Percentiles rank a stretch among this genome's conserved stretches.
phyloP scores from a whole-genome alignment of 2,113 vertebrate species.

The Dissostichus mawsoni region DNA sequence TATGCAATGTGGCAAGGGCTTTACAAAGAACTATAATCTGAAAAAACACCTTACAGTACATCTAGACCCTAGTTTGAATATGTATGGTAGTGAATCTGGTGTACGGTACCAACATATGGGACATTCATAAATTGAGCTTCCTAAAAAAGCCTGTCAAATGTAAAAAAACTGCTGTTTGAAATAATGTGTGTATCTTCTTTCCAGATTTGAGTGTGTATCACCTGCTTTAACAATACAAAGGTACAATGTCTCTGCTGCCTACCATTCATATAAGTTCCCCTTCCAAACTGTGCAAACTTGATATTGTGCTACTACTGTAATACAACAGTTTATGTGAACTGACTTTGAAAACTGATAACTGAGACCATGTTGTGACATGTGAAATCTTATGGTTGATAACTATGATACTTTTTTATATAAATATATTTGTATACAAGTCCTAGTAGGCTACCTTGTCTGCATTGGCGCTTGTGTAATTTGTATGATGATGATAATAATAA shows the following conservation, averaged over 20 bases:
- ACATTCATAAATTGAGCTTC: slow-evolving; percentile 54
- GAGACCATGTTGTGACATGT: not conserved
- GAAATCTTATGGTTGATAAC: not conserved
- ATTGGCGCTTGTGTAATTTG: not conserved
- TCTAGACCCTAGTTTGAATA: slow-evolving; percentile 58
- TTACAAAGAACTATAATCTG: slow-evolving; percentile 84
- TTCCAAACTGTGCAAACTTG: not conserved
- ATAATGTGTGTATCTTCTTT: slow-evolving; percentile 31
- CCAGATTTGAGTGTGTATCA: slow-evolving; percentile 18
- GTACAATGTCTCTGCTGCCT: not conserved
- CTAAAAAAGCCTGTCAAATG: slow-evolving; percentile 27
- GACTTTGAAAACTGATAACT: not conserved
- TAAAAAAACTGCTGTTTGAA: slow-evolving; percentile 8
- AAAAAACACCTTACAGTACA: slow-evolving; percentile 83
- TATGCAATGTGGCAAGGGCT: slow-evolving; percentile 82
- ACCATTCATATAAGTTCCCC: not conserved
- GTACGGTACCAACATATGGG: slow-evolving; percentile 36
- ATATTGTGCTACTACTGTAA: not conserved
- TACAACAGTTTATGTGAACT: not conserved
- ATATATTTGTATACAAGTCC: not conserved
- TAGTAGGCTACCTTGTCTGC: not conserved
- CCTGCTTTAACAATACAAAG: not conserved
- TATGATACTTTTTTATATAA: not conserved
- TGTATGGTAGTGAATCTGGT: slow-evolving; percentile 46
- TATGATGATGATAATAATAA: not conserved